phyloP scores from a whole-genome alignment of 2,113 vertebrate species.

The Notarius quadriscutis region DNA sequence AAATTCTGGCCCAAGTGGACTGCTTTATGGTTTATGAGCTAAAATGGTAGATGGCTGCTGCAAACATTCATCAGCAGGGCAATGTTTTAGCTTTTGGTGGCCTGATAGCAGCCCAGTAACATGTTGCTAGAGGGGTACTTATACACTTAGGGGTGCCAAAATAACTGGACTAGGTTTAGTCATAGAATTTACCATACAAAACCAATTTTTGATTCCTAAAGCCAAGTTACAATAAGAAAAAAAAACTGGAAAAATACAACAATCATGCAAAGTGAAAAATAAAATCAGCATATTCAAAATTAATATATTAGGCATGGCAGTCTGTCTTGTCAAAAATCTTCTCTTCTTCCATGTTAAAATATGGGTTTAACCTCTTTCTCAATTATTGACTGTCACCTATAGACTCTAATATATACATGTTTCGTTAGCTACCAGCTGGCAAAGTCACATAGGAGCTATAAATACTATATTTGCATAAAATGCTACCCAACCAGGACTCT shows the following conservation, averaged over 20 bases:
- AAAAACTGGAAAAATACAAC: background rate
- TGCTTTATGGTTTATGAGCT: background rate
- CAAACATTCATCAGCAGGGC: background rate
- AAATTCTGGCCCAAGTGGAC: background rate
- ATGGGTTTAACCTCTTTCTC: background rate
- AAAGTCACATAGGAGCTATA: slow-evolving; percentile 15
- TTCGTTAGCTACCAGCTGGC: background rate
- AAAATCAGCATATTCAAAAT: background rate
- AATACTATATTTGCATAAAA: background rate
- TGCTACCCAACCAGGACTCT: background rate
- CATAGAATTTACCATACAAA: background rate
- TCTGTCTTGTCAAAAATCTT: background rate
- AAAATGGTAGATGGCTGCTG: background rate
- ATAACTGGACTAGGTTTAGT: background rate
- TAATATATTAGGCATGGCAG: background rate
- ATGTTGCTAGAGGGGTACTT: background rate
- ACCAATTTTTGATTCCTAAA: background rate
- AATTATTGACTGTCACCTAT: slow-evolving; percentile 2
- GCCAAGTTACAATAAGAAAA: background rate
- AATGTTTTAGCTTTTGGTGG: background rate
- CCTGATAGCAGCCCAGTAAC: background rate
- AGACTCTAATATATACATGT: background rate
- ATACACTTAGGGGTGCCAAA: background rate
- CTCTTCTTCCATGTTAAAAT: background rate
- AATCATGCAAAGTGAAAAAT: background rate